A percentile compares a stretch with the other conserved stretches of the same genome.
These are phyloP conservation scores for Chloroceryle aenea DNA, from an alignment of 2,113 vertebrate species.

Conservation along the genomic window DNA sequence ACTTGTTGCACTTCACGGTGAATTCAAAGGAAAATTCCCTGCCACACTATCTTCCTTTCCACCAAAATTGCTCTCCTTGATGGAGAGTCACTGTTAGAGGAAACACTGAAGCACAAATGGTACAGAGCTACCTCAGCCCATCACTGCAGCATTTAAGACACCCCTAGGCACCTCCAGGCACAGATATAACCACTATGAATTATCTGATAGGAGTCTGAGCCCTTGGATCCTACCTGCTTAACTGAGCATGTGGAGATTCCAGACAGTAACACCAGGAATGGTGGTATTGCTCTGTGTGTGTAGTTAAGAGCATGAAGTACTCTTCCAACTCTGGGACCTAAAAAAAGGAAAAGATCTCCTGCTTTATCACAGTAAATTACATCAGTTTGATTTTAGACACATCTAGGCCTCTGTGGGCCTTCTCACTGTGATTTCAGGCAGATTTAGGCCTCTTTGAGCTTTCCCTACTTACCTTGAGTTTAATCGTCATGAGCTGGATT, in stretches of 20 bases:
- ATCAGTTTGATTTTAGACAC: neutral
- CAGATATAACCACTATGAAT: neutral
- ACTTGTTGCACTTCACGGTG: neutral
- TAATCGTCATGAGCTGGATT: neutral
- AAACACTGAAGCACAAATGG: neutral
- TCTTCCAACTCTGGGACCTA: neutral
- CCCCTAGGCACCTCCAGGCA: neutral
- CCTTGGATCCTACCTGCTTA: neutral
- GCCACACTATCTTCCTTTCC: neutral
- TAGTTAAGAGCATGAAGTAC: neutral
- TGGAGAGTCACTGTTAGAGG: neutral
- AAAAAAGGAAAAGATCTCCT: neutral
- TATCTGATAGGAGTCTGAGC: neutral
- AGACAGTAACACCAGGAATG: rapidly evolving
- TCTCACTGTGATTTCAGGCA: neutral
- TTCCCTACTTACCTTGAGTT: neutral
- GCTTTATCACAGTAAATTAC: neutral
- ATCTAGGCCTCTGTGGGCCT: too few species aligned
- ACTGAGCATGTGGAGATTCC: neutral
- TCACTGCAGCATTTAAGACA: neutral
- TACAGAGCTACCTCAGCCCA: neutral
- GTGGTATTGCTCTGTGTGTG: neutral
- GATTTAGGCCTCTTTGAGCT: neutral
- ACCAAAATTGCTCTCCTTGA: neutral
- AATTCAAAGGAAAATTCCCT: neutral